Evolutionary conservation across 2,888 invertebrate genomes (phyloP).

Genomic region (Nymphalis polychloros): DNA sequence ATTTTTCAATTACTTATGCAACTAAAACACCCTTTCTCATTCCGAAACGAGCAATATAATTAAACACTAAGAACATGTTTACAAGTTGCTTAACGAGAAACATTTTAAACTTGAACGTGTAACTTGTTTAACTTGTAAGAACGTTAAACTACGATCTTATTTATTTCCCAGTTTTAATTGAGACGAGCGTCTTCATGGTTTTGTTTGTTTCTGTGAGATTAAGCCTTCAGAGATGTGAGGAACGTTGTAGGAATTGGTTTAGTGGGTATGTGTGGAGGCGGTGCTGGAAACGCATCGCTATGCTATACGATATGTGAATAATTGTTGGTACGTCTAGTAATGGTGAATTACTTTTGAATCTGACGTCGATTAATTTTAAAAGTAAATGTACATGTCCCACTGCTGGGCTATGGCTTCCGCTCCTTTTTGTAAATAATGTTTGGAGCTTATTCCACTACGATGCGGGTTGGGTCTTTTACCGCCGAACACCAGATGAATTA

Average conservation of each 20-base stretch:
- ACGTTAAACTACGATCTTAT: constrained; percentile 34
- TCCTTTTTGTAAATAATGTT: too few relatives aligned
- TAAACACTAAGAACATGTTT: constrained; percentile 8
- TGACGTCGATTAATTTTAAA: too few relatives aligned
- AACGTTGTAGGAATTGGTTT: constrained; percentile 16
- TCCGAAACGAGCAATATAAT: constrained; percentile 3
- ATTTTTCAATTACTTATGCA: neutral
- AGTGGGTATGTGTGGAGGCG: neutral
- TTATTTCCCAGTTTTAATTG: constrained; percentile 35
- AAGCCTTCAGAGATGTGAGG: neutral
- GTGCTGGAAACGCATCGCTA: too few relatives aligned
- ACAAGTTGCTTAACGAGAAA: constrained; percentile 12
- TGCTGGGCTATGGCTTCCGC: too few relatives aligned
- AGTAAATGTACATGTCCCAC: too few relatives aligned
- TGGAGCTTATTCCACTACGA: too few relatives aligned
- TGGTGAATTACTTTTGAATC: too few relatives aligned
- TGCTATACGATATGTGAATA: too few relatives aligned
- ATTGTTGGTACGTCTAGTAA: too few relatives aligned
- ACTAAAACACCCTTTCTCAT: neutral
- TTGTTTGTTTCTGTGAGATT: constrained; percentile 26
- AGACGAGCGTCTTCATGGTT: constrained; percentile 27
- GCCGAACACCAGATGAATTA: too few relatives aligned
- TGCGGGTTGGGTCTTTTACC: too few relatives aligned
- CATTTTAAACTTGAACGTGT: constrained; percentile 23
- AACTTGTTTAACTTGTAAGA: constrained; percentile 33